A percentile compares a stretch with the other conserved stretches of the same genome.
phyloP scores from a whole-genome alignment of 1,140 invertebrate genomes.

The Metaphire vulgaris region DNA sequence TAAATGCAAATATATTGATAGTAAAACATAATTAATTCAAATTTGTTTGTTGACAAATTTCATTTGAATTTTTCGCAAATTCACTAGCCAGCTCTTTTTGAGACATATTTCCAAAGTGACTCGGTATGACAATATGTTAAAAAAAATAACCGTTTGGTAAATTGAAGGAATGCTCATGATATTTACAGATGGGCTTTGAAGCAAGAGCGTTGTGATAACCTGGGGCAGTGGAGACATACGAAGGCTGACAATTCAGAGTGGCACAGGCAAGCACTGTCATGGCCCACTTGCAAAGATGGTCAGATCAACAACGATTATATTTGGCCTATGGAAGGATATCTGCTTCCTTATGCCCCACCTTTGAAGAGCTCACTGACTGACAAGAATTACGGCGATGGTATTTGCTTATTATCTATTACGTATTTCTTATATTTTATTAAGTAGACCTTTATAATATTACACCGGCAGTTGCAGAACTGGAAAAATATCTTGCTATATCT shows the following conservation, averaged over 20 bases:
- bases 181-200: constrained; percentile 48
- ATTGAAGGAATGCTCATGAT: too few species aligned
- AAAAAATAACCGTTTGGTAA: too few species aligned
- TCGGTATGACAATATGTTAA: too few species aligned
- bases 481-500: too few species aligned
- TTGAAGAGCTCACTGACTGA: constrained; percentile 37
- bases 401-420: constrained; percentile 15
- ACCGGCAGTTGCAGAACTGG: too few species aligned
- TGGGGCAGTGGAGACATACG: constrained; percentile 51
- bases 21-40: too few species aligned
- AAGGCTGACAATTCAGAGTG: constrained; percentile 46
- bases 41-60: too few species aligned
- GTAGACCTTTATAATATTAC: too few species aligned
- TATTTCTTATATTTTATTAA: neutral
- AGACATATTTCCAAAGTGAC: too few species aligned
- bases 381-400: constrained; percentile 35
- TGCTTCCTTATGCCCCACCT: constrained; percentile 47
- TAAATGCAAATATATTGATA: too few species aligned
- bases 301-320: constrained; percentile 48
- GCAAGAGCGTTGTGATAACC: constrained; percentile 47
- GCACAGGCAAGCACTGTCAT: constrained; percentile 49
- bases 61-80: too few species aligned
- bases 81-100: too few species aligned
- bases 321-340: constrained; percentile 52
- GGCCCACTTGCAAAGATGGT: constrained; percentile 48